Evolutionary conservation across 2,797 vertebrate species (phyloP).

Genomic region (Pantherophis vulpinus): DNA sequence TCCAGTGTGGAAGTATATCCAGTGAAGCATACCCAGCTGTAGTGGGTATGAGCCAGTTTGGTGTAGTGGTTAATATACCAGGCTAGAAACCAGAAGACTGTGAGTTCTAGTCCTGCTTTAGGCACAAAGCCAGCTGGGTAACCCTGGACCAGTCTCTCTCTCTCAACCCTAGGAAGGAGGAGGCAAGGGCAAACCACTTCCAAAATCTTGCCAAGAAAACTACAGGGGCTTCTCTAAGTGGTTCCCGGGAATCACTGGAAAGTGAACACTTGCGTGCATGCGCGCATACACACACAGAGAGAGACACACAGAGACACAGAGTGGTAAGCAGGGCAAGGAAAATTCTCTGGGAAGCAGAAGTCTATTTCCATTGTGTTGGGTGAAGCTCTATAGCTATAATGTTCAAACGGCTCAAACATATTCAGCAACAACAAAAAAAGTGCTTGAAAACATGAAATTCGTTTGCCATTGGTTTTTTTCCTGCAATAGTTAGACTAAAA

Average conservation of each 20-base stretch:
- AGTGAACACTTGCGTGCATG: too few relatives aligned
- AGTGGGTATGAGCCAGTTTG: neutral
- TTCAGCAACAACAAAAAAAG: neutral
- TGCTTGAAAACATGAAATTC: slow-evolving; percentile 29
- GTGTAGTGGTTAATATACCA: neutral
- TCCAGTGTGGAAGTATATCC: neutral
- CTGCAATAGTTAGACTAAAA: neutral
- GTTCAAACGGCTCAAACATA: slow-evolving; percentile 39
- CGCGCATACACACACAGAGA: fast-evolving
- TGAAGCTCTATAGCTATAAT: slow-evolving; percentile 22
- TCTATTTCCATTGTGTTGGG: neutral
- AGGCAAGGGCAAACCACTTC: too few relatives aligned
- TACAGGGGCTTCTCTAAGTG: too few relatives aligned
- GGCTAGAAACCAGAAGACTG: neutral
- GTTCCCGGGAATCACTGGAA: too few relatives aligned
- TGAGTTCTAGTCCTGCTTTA: neutral
- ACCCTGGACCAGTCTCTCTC: too few relatives aligned
- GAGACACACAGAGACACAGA: neutral
- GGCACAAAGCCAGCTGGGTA: too few relatives aligned
- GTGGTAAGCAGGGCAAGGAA: neutral
- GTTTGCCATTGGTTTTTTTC: neutral
- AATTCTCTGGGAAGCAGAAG: neutral
- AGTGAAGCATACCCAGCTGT: neutral
- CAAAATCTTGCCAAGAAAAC: too few relatives aligned
- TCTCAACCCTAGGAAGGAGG: too few relatives aligned